phyloP scores from a whole-genome alignment of 2,888 invertebrate species.

The Eledone cirrhosa region DNA sequence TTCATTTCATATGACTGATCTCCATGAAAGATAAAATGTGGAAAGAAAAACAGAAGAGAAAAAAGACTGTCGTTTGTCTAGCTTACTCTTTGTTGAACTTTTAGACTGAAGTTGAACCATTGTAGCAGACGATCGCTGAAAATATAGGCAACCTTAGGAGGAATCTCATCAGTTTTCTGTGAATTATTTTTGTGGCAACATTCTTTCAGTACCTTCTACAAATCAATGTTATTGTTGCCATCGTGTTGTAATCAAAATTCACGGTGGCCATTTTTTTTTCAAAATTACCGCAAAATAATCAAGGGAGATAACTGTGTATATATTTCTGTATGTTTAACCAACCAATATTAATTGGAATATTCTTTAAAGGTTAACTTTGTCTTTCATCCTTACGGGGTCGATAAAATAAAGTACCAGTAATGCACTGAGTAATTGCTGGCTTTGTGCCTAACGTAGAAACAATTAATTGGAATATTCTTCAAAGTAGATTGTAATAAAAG shows the following conservation, averaged over 20 bases:
- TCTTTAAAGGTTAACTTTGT: no score
- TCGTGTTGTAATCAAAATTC: no score
- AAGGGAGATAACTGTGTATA: neutral
- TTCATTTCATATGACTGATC: no score
- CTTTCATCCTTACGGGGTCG: neutral
- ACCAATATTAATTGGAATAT: no score
- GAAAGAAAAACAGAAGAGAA: neutral
- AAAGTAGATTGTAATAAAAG: no score
- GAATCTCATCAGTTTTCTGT: neutral
- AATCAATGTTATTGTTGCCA: neutral
- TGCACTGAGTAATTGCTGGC: no score
- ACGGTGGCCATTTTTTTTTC: neutral
- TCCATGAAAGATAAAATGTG: neutral
- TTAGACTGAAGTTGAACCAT: slow-evolving; percentile 3
- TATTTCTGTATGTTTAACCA: no score
- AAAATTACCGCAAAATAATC: slow-evolving; percentile 12
- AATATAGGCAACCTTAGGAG: slow-evolving; percentile 1
- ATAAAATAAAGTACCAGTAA: neutral
- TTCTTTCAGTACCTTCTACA: neutral
- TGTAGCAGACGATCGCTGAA: neutral
- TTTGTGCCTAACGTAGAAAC: neutral
- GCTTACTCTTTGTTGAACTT: slow-evolving; percentile 22
- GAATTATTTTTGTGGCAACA: neutral
- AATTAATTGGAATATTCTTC: no score
- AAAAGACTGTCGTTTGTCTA: neutral